Conservation (phyloP, 2,797 vertebrate species). For the Delichon dasypus region DNA sequence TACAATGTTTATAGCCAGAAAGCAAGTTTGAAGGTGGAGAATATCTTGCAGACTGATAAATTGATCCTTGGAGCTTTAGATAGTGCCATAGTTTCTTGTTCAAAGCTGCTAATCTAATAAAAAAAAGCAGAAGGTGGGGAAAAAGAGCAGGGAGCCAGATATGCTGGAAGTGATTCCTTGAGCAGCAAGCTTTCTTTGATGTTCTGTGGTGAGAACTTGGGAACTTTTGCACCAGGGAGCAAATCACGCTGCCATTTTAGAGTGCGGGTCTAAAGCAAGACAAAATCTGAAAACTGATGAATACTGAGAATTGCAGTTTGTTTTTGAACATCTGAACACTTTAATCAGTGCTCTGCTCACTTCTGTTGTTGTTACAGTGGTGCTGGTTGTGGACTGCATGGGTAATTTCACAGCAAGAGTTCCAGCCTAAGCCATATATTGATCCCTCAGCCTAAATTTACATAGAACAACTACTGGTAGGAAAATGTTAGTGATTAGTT, state of each 20-base stretch:
- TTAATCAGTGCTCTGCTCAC: not conserved
- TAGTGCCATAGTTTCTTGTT: not conserved
- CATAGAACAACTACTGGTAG: not conserved
- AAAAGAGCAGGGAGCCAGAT: not conserved
- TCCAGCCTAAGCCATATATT: constrained; percentile 38
- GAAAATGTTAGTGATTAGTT: constrained; percentile 26
- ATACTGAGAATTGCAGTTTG: not conserved
- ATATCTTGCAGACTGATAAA: not conserved
- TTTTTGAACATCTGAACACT: constrained; percentile 17
- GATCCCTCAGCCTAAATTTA: not conserved
- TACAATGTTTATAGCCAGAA: not conserved
- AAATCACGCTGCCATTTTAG: not conserved
- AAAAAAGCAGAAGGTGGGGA: not conserved
- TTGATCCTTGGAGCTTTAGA: not conserved
- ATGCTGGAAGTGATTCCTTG: not conserved
- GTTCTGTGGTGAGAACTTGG: not conserved
- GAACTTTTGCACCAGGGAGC: not conserved
- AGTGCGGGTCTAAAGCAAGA: not conserved
- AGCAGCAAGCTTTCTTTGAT: not conserved
- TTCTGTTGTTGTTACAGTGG: not conserved
- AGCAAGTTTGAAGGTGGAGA: not conserved
- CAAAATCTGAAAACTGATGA: not conserved
- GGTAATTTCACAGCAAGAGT: constrained; percentile 20
- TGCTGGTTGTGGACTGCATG: not conserved
- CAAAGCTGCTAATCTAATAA: not conserved